Base-by-base conservation (phyloP, 2,797 vertebrate genomes). In the Tympanoctomys barrerae region DNA sequence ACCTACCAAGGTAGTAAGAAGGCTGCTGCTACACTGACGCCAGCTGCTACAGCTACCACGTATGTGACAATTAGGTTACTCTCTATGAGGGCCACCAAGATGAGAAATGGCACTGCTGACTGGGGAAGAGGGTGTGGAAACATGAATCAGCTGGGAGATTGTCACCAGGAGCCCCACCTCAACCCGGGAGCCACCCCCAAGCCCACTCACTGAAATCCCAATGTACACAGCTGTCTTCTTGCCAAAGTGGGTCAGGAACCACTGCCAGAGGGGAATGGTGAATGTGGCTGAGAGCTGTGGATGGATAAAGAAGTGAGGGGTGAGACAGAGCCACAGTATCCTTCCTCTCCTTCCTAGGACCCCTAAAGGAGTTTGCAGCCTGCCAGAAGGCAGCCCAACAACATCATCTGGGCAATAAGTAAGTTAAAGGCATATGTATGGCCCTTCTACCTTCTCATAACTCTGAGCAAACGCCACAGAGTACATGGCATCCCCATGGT, bases 261-360 rank as follows among this genome's bases (percentile, higher is more conserved):
- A 99, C 97, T 99, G 99, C 99, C 99, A 99, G 98, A 99, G 97
- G 7, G 99, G 99, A 92, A 99, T 99, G 94, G 99, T 98, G 97
- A 99, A 96, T 0, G 99, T 99, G 90, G 99, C 99, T 0, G 99
- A 99, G 90, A 99, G 98, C 99, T 99, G 46, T 0, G 28, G 80
- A 64, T 9, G 61, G 42, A 77, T 5, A 42, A 64, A 64, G 82
- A 64, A 75, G 31, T 7, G 1, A 61, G 24, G 2, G 0, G 0
- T 22, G 62, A 24, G 57, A 95, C 61, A 57, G 31, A 70, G 59
- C 64, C 36, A 68, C 11, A 31, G 52, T 71, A 85, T 14, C 33
- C 39, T 33, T 46, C 28, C 21, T 81, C 54, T 33, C 80, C 71
- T 85, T 87, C 61, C 46, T 36, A 33, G 66, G 42, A 54, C 33